Evolutionary conservation across 2,797 vertebrate species (phyloP).

Genomic region (Sebastes diploproa): DNA sequence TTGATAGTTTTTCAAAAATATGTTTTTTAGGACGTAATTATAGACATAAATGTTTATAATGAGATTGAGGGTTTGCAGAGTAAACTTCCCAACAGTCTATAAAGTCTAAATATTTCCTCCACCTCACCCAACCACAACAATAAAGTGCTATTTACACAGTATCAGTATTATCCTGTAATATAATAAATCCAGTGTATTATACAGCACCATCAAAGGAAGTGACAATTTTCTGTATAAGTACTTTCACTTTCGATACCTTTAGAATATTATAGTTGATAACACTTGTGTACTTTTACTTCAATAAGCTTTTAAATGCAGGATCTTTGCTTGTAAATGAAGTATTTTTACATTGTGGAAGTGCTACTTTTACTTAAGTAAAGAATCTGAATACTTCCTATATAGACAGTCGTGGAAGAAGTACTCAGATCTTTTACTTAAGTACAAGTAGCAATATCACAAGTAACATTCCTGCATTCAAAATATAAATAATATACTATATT

Average conservation of each 20-base stretch:
- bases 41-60: neutral
- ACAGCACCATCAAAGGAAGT: neutral
- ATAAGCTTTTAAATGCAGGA: neutral
- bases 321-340: neutral
- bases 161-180: neutral
- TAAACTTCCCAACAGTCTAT: neutral
- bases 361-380: no score
- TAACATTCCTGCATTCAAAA: no score
- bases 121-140: neutral
- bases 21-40: neutral
- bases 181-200: neutral
- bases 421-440: no score
- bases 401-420: no score
- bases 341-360: neutral
- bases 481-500: no score
- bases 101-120: neutral
- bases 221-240: neutral
- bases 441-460: no score
- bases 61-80: neutral
- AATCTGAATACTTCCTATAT: no score
- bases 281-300: neutral
- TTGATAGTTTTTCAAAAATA: neutral
- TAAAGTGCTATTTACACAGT: neutral
- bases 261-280: neutral
- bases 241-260: neutral